A percentile compares a stretch with the other conserved stretches of the same genome.
Conservation (phyloP, 2,113 vertebrate genomes). For the Typhlomys cinereus region DNA sequence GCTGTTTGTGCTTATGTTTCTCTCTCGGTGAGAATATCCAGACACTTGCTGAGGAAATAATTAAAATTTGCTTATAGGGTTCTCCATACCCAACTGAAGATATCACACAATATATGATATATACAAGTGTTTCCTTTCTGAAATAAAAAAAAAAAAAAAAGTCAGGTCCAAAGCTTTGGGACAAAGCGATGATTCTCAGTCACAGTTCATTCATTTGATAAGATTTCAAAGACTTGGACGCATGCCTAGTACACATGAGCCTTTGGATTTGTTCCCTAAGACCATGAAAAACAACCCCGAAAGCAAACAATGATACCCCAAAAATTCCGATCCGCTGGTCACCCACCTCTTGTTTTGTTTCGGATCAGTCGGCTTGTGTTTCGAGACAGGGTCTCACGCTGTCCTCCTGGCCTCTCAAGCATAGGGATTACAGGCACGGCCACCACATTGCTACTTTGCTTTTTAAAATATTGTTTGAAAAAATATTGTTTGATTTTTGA, state of each 20-base stretch:
- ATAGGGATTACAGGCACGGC: neutral
- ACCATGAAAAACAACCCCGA: neutral
- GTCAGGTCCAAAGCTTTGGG: neutral
- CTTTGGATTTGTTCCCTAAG: neutral
- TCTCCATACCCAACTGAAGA: neutral
- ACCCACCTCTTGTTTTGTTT: neutral
- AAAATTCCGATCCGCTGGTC: neutral
- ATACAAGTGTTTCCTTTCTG: neutral
- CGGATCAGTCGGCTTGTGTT: neutral
- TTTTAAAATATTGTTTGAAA: neutral
- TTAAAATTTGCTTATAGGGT: neutral
- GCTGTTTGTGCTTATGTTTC: neutral
- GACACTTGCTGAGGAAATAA: neutral
- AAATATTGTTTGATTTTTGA: neutral
- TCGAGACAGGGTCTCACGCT: neutral
- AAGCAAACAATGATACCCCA: neutral
- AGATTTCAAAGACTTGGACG: neutral
- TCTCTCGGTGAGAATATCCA: neutral
- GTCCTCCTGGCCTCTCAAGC: neutral
- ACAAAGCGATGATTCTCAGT: neutral
- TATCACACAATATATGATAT: neutral
- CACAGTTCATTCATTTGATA: neutral
- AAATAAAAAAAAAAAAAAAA: constrained; percentile 14
- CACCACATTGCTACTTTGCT: neutral
- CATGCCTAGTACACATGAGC: neutral